phyloP scores from a whole-genome alignment of 2,113 vertebrate genomes.

The Gila orcuttii region DNA sequence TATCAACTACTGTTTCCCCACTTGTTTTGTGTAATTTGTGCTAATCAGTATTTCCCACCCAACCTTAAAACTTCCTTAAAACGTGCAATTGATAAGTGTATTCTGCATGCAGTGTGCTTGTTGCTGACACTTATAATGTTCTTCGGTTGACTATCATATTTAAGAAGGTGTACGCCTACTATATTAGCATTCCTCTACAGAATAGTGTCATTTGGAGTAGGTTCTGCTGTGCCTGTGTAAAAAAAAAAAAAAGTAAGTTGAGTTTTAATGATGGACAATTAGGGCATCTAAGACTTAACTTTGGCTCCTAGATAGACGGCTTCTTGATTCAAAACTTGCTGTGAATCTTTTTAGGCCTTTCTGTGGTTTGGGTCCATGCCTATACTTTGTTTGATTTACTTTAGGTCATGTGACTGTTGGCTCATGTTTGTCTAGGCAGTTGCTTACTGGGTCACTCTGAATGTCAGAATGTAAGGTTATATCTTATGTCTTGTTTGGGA shows the following conservation, averaged over 20 bases:
- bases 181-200: neutral
- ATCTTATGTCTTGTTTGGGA: constrained; percentile 50
- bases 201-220: neutral
- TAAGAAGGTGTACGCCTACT: neutral
- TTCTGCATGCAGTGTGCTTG: constrained; percentile 54
- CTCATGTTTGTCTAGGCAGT: neutral
- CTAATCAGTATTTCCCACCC: constrained; percentile 8
- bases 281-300: neutral
- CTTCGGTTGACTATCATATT: neutral
- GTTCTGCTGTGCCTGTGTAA: neutral
- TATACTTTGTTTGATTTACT: neutral
- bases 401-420: neutral
- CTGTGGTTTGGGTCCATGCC: neutral
- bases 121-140: constrained; percentile 5
- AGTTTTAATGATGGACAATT: neutral
- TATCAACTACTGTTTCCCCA: constrained; percentile 21
- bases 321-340: neutral
- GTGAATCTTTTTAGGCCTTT: neutral
- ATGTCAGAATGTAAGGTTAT: constrained; percentile 39
- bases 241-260: neutral
- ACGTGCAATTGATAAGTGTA: constrained; percentile 39
- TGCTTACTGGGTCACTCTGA: constrained; percentile 28
- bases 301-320: neutral
- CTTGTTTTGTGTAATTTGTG: constrained; percentile 4
- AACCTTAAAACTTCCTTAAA: constrained; percentile 9